phyloP scores from a whole-genome alignment of 2,113 vertebrate genomes.

The Azemiops feae region DNA sequence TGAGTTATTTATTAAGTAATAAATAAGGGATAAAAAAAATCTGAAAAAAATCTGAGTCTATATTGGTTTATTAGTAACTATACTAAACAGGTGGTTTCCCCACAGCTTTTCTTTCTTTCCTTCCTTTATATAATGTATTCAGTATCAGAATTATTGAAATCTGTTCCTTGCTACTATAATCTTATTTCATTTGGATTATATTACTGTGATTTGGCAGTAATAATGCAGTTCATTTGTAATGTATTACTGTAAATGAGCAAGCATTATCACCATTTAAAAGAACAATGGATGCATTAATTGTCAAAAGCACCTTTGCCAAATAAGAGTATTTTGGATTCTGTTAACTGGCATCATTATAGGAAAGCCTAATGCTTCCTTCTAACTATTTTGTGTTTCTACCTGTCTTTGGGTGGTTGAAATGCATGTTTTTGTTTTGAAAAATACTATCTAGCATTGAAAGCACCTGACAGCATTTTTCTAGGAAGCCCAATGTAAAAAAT shows the following conservation, averaged over 20 bases:
- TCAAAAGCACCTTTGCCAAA: neutral
- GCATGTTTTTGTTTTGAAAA: neutral
- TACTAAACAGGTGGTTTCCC: neutral
- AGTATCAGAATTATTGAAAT: neutral
- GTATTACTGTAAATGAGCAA: neutral
- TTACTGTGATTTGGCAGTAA: neutral
- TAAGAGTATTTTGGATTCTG: neutral
- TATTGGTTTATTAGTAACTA: neutral
- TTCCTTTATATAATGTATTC: neutral
- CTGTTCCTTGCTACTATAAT: neutral
- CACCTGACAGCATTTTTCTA: neutral
- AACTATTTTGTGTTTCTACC: neutral
- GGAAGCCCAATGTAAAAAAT: neutral
- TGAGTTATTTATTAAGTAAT: neutral
- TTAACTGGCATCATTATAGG: neutral
- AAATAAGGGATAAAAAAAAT: neutral
- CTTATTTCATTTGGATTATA: neutral
- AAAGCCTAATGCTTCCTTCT: neutral
- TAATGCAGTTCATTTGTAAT: neutral
- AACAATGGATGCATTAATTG: neutral
- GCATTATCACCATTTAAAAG: neutral
- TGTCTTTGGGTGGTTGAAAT: neutral
- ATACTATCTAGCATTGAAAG: neutral
- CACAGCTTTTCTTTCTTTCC: neutral
- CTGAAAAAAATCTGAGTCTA: neutral